Base-by-base conservation (phyloP, 2,113 vertebrate genomes). In the Peromyscus maniculatus region DNA sequence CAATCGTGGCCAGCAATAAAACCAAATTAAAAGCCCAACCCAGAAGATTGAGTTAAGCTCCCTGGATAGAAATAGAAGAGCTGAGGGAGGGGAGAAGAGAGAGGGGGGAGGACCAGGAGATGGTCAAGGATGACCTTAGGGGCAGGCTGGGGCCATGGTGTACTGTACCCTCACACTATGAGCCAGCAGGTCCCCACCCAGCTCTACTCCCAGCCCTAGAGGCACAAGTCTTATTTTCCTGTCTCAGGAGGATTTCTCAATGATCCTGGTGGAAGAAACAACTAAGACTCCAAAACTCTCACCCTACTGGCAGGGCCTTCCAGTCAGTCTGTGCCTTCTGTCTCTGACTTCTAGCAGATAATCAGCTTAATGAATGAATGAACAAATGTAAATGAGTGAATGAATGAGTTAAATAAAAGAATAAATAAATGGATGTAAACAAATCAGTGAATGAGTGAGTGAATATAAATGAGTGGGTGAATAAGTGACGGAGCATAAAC, bases 1-100 rank as follows among this genome's bases (percentile, higher is more conserved):
- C 97, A 96, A 75, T 94, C 96, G 62, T 16, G 43, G 87, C 89
- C 87, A 16, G 95, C 96, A 97, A 97, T 98, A 98, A 97, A 98
- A 97, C 91, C 97, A 98, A 97, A 98, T 97, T 98, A 98, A 98
- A 97, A 97, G 92, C 96, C 97, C 97, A 96, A 97, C 95, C 11
- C 78, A 96, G 96, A 98, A 91, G 94, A 89, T 93, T 67, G 77
- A 87, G 95, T 96, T 97, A 97, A 97, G 82, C 96, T 87, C 91
- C 87, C 74, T 83, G 69, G 89, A 83, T 96, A 82, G 91, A 91
- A 96, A 74, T 3, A 0, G 9, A 94, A 80, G 11, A 24, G 86
- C 46, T 26, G 87, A 80, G 89, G 94, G 57, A 92, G 33, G 90
- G 12, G 39, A 46, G 19, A 21, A 12, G 13, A n/a, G 26, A n/a